phyloP scores from a whole-genome alignment of 2,888 invertebrate species.

The Leptopilina syphax region DNA sequence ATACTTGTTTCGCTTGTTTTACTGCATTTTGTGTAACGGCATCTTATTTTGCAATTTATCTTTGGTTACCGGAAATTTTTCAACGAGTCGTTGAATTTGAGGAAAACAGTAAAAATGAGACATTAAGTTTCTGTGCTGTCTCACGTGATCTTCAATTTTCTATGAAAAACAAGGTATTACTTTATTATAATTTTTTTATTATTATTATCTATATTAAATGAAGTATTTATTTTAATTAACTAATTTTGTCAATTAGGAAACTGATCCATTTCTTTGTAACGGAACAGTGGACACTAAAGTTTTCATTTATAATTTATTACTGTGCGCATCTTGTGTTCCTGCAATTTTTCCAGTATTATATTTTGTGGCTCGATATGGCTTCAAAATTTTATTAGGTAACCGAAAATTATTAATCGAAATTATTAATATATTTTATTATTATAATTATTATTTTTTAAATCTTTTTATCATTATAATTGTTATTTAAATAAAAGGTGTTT shows the following conservation, averaged over 20 bases:
- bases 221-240: neutral
- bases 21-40: constrained; percentile 70
- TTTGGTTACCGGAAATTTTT: constrained; percentile 94
- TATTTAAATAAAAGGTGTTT: too few species aligned
- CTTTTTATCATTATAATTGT: neutral
- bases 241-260: neutral
- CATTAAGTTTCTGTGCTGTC: constrained; percentile 86
- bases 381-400: constrained; percentile 26
- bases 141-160: constrained; percentile 70
- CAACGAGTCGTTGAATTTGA: constrained; percentile 86
- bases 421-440: too few species aligned
- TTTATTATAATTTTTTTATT: neutral
- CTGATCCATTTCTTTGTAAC: constrained; percentile 79
- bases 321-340: constrained; percentile 87
- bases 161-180: neutral
- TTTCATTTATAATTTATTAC: constrained; percentile 86
- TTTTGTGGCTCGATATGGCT: constrained; percentile 85
- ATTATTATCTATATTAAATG: neutral
- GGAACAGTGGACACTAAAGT: constrained; percentile 81
- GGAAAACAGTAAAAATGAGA: constrained; percentile 80
- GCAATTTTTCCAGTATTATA: constrained; percentile 87
- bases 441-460: neutral
- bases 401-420: neutral
- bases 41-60: constrained; percentile 92
- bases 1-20: neutral